These are phyloP conservation scores for Dasysyrphus tricinctus DNA, from an alignment of 2,888 invertebrate genomes.

Conservation along the genomic window DNA sequence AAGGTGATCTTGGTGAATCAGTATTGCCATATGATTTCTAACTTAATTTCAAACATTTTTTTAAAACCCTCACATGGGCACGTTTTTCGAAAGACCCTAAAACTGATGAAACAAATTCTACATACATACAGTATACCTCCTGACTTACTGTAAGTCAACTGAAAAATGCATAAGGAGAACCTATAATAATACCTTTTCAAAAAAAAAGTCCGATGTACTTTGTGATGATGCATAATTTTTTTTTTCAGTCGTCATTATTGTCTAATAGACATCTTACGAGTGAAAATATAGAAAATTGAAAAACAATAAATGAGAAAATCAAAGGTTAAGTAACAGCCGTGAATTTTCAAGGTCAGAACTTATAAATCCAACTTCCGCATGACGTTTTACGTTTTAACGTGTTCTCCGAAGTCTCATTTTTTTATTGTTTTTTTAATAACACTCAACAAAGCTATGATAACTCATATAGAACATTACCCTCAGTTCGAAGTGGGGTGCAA, in stretches of 20 bases:
- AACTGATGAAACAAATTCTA: too few species aligned
- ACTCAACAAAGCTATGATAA: slow-evolving; percentile 20
- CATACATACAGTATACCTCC: too few species aligned
- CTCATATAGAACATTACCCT: slow-evolving; percentile 42
- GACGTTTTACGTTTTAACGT: slow-evolving; percentile 46
- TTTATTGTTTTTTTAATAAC: neutral
- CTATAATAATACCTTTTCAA: neutral
- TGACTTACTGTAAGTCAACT: too few species aligned
- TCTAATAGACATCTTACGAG: slow-evolving; percentile 15
- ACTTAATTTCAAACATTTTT: too few species aligned
- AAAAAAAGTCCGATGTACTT: slow-evolving; percentile 23
- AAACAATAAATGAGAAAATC: slow-evolving; percentile 31
- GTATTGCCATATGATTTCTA: too few species aligned
- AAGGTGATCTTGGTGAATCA: too few species aligned
- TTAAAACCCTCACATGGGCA: too few species aligned
- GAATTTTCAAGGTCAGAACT: slow-evolving; percentile 33
- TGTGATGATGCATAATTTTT: neutral
- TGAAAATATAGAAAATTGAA: slow-evolving; percentile 41
- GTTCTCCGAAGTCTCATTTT: slow-evolving; percentile 1
- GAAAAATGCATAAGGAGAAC: too few species aligned
- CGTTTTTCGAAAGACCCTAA: too few species aligned
- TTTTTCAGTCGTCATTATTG: neutral
- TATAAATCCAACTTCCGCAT: slow-evolving; percentile 46
- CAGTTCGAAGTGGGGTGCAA: slow-evolving; percentile 14
- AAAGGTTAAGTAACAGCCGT: slow-evolving; percentile 43